Base-by-base conservation (phyloP, 92 coral and sea anemone species). In the Actinernus sp. region DNA sequence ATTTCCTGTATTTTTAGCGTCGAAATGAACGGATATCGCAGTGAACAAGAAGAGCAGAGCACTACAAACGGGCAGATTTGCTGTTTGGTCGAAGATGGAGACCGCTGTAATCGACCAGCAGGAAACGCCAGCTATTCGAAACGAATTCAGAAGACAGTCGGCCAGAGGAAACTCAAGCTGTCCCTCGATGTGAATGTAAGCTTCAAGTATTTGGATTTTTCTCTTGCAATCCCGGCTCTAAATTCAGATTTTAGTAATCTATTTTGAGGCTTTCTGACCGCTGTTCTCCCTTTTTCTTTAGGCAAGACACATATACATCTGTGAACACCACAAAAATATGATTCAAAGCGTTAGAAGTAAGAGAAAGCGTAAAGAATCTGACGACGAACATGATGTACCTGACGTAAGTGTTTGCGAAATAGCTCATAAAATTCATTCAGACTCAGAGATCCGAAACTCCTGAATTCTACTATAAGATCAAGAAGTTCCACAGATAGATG, bases 71-170 rank as follows among this genome's bases (percentile, higher is more conserved):
- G 85, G 53, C 99, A 92, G 88, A 84, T 91, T 91, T 95, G 99
- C 76, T 95, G 99, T 68, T 88, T 95, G 33, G 97, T 95, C 17
- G 97, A 95, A 76, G 97, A 95, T 65, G 75, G 85, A 34, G 96
- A 91, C 19, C 89, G 99, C 23, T 95, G 99, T 82, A 95, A 91
- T 36, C 72, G 93, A 17, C 79, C 70, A 22, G 92, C 97, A n/a
- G 95, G 99, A 39, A 91, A 95, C 86, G 99, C 99, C 16, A 87
- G 97, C 54, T 95, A 91, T 73, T 91, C 99, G 31, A 95, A 95
- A 73, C 90, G 99, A 79, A 95, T 95, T 74, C 99, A 95, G 70
- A 95, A 95, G 91, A 95, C 99, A 33, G 99, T 95, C 26, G 85
- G 92, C 31, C 99, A 95, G 79, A 87, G 94, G 83, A 95, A 95